phyloP scores from a whole-genome alignment of 2,888 invertebrate species.

The Phymatocera aterrima region DNA sequence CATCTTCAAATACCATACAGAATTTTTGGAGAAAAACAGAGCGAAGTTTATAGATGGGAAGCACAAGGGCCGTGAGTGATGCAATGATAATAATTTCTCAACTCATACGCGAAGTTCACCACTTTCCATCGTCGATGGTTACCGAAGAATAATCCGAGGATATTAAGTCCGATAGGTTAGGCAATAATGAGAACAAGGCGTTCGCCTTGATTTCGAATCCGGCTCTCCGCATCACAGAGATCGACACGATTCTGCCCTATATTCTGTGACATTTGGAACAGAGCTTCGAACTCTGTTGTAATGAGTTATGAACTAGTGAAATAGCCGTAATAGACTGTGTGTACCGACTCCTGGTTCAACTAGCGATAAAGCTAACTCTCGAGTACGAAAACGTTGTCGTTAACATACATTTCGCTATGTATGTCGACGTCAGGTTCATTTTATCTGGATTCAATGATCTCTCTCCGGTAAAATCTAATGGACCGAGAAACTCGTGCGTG shows the following conservation, averaged over 20 bases:
- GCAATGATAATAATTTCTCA: neutral
- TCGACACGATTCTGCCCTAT: neutral
- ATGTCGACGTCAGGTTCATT: neutral
- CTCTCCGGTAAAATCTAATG: neutral
- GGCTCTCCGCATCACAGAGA: neutral
- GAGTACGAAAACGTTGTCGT: neutral
- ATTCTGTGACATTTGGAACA: neutral
- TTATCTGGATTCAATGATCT: neutral
- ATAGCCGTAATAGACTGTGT: neutral
- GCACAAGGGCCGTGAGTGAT: conserved; percentile 17
- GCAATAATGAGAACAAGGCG: neutral
- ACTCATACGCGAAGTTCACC: too few relatives aligned
- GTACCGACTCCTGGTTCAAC: neutral
- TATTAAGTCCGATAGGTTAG: neutral
- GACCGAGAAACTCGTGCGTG: neutral
- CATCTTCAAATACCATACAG: conserved; percentile 33
- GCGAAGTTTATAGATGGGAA: neutral
- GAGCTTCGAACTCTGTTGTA: neutral
- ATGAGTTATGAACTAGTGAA: neutral
- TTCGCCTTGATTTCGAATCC: neutral
- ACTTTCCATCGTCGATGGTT: too few relatives aligned
- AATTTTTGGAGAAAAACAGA: conserved; percentile 28
- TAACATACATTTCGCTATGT: neutral
- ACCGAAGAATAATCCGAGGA: too few relatives aligned
- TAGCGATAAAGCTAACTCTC: neutral